Conservation (phyloP, 2,797 vertebrate genomes). For the Eulemur rubriventer region DNA sequence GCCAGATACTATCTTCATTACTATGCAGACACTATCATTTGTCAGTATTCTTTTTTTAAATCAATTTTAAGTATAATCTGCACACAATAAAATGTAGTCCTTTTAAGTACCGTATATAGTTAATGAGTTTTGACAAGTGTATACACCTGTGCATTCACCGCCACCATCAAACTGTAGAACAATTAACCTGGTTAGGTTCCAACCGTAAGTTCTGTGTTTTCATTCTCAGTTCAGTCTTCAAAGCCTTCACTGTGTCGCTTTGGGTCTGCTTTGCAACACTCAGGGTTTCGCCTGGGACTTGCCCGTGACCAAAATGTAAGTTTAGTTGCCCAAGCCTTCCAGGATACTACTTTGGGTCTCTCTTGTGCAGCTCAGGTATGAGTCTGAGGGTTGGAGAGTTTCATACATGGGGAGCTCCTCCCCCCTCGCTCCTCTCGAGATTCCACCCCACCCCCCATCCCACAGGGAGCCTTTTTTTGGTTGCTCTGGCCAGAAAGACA, state of each 20-base stretch:
- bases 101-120: background rate
- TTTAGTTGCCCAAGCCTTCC: background rate
- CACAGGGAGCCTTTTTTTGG: rapidly evolving
- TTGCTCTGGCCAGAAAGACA: background rate
- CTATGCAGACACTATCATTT: background rate
- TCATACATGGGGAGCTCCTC: background rate
- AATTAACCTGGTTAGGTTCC: background rate
- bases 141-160: background rate
- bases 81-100: background rate
- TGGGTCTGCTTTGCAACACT: background rate
- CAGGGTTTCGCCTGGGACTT: background rate
- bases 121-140: background rate
- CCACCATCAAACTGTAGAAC: background rate
- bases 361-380: no score
- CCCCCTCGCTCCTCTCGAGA: background rate
- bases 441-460: background rate
- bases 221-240: background rate
- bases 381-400: background rate
- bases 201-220: background rate
- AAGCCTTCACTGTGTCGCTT: background rate
- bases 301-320: background rate
- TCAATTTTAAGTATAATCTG: background rate
- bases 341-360: background rate
- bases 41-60: background rate
- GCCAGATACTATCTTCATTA: background rate